phyloP scores from a whole-genome alignment of 2,888 invertebrate genomes.

The Rhingia rostrata region DNA sequence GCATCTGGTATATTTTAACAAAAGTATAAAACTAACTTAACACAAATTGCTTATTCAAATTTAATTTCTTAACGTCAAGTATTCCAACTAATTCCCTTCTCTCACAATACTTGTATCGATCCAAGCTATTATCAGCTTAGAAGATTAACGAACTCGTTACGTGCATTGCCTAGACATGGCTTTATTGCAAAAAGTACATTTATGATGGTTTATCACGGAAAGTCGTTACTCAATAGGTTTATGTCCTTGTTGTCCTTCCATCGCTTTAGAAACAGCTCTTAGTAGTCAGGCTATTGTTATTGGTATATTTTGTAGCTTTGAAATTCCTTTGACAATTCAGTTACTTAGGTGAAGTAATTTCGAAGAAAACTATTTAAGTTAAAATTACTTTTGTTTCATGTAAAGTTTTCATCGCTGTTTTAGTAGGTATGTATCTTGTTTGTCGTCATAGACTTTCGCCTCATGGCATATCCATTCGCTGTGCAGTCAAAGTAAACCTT shows the following conservation, averaged over 20 bases:
- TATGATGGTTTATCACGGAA: slow-evolving; percentile 86
- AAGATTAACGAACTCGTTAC: no score
- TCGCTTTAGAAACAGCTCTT: slow-evolving; percentile 15
- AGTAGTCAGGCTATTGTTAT: slow-evolving; percentile 75
- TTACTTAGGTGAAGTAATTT: slow-evolving; percentile 60
- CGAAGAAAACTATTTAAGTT: slow-evolving; percentile 62
- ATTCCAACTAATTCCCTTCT: no score
- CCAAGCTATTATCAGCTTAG: no score
- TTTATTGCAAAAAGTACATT: slow-evolving; percentile 80
- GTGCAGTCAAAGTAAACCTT: slow-evolving; percentile 52
- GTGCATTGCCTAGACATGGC: no score
- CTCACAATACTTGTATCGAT: no score
- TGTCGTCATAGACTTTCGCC: slow-evolving; percentile 36
- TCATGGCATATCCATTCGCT: slow-evolving; percentile 37
- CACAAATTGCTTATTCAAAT: no score
- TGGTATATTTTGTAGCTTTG: slow-evolving; percentile 33
- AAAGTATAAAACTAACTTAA: no score
- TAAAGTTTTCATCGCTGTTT: slow-evolving; percentile 57
- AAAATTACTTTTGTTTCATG: slow-evolving; percentile 68
- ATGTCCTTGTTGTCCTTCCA: slow-evolving; percentile 68
- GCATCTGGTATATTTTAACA: no score
- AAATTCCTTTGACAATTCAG: slow-evolving; percentile 60
- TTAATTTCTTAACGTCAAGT: no score
- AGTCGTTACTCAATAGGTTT: slow-evolving; percentile 85
- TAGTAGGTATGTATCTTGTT: slow-evolving; percentile 24